Evolutionary conservation across 64 coral and sea anemone species (phyloP).

Genomic region (Trachythela sp.): DNA sequence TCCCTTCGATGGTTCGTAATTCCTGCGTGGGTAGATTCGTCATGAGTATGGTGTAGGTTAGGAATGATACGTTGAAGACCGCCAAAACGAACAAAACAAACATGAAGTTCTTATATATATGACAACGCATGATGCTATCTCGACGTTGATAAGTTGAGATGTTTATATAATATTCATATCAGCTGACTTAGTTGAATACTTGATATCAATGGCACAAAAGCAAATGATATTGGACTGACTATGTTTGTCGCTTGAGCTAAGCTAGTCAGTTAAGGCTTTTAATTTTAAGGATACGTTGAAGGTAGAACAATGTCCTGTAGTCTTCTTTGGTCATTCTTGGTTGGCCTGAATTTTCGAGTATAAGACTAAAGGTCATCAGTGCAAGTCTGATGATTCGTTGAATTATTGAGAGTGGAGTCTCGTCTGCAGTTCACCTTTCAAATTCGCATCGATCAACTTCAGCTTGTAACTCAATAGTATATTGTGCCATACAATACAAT

Average conservation of each 20-base stretch:
- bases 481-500: not conserved
- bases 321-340: no score
- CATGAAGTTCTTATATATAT: conserved; percentile 7
- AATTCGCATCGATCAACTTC: not conserved
- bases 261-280: not conserved
- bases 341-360: not conserved
- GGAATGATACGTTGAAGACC: not conserved
- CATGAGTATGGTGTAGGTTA: not conserved
- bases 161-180: no score
- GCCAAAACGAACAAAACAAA: conserved; percentile 23
- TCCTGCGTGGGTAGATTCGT: not conserved
- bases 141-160: not conserved
- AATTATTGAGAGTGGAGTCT: not conserved
- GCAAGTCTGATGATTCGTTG: not conserved
- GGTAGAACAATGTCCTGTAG: no score
- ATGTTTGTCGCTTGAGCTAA: not conserved
- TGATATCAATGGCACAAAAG: not conserved
- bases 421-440: not conserved
- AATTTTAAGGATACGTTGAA: no score
- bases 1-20: not conserved
- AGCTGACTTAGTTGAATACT: not conserved
- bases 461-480: not conserved
- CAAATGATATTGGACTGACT: not conserved
- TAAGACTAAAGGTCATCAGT: not conserved
- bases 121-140: not conserved